Evolutionary conservation across 2,888 invertebrate genomes (phyloP), one percentile per base, ranked within the genome.

Genomic region (Athrips mouffetella): DNA sequence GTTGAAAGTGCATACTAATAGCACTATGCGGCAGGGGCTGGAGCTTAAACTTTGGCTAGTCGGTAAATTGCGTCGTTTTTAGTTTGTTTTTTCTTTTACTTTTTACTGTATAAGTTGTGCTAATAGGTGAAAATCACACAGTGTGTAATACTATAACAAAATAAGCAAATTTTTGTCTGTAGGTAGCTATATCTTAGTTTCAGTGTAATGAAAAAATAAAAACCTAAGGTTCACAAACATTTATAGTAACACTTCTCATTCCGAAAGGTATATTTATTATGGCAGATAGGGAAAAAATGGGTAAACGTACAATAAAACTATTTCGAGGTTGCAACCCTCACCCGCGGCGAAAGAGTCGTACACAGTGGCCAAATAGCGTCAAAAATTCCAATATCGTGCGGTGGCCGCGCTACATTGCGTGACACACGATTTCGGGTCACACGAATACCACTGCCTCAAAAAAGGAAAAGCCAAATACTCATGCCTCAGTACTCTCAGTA

Each of bases 391-490:
- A 37, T 37, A 37, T 37, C 64, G 63, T 65, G 67, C 69, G 67
- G 64, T 60, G 57, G 54, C 64, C 53, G 54, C 53, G 55, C 55
- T 54, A 58, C 63, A 57, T 81, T 70, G 82, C 82, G 82, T 82
- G 82, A 73, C 66, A 55, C 69, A 66, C 70, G 72, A 75, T 80
- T 80, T 79, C 59, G 70, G 82, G 79, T 78, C 80, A 59, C 81
- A 80, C 81, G 81, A 79, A 79, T 25, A 29, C 49, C 57, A 63
- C 65, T 63, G 63, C 60, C 58, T 55, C 58, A 67, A 66, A 62
- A 68, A 72, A 70, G 64, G 64, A 69, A 55, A 59, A 74, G 73
- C 77, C 67, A 76, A 79, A 77, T 73, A 75, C 75, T 70, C 62
- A 70, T 72, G 64, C 63, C 59, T 49, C n/a, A n/a, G n/a, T 47